Evolutionary conservation across 2,888 invertebrate species (phyloP).

Genomic region (Napeogenes sylphis): DNA sequence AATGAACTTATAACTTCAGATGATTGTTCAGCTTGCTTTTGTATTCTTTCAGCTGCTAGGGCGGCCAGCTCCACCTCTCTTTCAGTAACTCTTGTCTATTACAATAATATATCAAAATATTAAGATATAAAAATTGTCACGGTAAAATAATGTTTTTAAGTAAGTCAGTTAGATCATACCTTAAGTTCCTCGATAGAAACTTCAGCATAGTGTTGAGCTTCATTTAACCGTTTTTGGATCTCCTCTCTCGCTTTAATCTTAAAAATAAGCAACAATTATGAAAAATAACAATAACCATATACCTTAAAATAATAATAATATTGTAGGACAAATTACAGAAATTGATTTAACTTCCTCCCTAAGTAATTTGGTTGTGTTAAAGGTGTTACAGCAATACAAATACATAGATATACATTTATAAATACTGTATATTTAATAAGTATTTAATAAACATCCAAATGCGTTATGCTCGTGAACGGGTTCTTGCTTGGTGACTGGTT

Average conservation of each 20-base stretch:
- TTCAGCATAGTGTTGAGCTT: constrained; percentile 55
- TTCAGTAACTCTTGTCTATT: constrained; percentile 49
- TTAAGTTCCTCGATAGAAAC: constrained; percentile 50
- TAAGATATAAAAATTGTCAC: not conserved
- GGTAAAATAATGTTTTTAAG: not conserved
- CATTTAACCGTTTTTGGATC: constrained; percentile 50
- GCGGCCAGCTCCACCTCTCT: constrained; percentile 62
- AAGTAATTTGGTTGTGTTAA: too few species aligned
- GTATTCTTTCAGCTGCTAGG: constrained; percentile 59
- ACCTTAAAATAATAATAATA: too few species aligned
- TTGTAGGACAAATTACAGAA: too few species aligned
- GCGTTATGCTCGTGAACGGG: too few species aligned
- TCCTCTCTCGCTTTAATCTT: constrained; percentile 60
- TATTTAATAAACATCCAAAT: too few species aligned
- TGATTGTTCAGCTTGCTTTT: constrained; percentile 61
- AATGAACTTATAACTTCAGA: constrained; percentile 65
- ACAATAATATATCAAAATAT: not conserved
- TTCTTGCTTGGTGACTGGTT: too few species aligned
- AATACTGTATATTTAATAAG: too few species aligned
- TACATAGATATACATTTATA: too few species aligned
- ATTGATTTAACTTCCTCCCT: too few species aligned
- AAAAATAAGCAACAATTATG: constrained; percentile 21
- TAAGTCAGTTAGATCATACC: constrained; percentile 37
- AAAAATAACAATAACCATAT: not conserved
- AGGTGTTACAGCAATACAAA: too few species aligned